These are phyloP conservation scores for Actinemys pallida DNA, from an alignment of 2,113 vertebrate genomes.

Conservation along the genomic window DNA sequence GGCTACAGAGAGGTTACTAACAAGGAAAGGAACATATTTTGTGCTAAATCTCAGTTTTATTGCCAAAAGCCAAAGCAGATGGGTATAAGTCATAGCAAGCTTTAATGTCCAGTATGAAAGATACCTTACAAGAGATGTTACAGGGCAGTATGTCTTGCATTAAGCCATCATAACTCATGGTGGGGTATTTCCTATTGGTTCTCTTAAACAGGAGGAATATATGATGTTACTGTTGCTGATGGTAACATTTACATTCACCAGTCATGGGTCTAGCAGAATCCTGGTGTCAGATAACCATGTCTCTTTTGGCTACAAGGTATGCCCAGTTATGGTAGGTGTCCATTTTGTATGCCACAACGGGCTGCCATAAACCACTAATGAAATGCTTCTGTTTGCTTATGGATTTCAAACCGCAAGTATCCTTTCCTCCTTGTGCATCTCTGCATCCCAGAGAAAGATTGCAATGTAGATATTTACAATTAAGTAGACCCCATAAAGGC, in stretches of 20 bases:
- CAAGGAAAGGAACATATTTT: accelerated
- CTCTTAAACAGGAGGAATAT: neutral
- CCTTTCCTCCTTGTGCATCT: neutral
- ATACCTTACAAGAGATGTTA: neutral
- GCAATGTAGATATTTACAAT: neutral
- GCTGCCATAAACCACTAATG: neutral
- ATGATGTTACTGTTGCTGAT: neutral
- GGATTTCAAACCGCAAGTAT: neutral
- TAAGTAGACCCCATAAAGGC: accelerated
- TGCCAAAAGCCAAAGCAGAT: neutral
- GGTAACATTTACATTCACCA: neutral
- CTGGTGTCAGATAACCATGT: neutral
- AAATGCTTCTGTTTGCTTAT: neutral
- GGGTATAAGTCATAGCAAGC: neutral
- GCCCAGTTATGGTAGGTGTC: neutral
- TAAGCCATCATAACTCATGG: neutral
- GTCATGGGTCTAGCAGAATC: neutral
- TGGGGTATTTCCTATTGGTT: neutral
- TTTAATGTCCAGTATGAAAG: neutral
- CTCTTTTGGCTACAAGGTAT: neutral
- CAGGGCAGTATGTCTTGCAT: neutral
- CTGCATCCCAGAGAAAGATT: neutral
- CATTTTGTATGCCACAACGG: accelerated
- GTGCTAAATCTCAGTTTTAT: neutral
- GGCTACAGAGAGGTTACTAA: neutral